Percentiles rank a stretch among this genome's conserved stretches.
Evolutionary conservation across 2,797 vertebrate species (phyloP).

Genomic region (Schizopygopsis pylzovi): DNA sequence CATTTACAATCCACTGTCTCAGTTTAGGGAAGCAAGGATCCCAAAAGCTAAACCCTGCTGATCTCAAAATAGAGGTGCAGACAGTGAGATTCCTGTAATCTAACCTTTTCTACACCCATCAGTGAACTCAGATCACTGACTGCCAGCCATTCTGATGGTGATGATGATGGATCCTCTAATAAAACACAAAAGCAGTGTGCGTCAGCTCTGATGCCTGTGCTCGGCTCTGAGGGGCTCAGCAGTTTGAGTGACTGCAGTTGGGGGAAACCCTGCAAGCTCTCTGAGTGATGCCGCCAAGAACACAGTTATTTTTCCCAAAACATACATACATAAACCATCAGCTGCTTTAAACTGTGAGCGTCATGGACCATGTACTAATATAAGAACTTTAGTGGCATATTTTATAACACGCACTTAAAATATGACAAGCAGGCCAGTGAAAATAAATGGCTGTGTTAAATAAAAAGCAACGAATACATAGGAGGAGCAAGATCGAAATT

Average conservation of each 20-base stretch:
- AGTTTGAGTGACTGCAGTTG: slow-evolving; percentile 66
- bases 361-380: not conserved
- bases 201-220: slow-evolving; percentile 62
- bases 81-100: slow-evolving; percentile 65
- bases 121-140: slow-evolving; percentile 65
- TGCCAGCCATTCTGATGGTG: slow-evolving; percentile 62
- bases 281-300: slow-evolving; percentile 58
- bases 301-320: slow-evolving; percentile 63
- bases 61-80: slow-evolving; percentile 27
- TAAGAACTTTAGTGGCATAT: slow-evolving; percentile 3
- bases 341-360: slow-evolving; percentile 51
- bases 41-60: slow-evolving; percentile 31
- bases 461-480: not conserved
- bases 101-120: slow-evolving; percentile 60
- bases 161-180: slow-evolving; percentile 53
- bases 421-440: slow-evolving; percentile 5
- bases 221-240: slow-evolving; percentile 64
- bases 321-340: slow-evolving; percentile 49
- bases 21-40: slow-evolving; percentile 1
- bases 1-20: slow-evolving; percentile 26
- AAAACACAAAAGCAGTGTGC: slow-evolving; percentile 59
- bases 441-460: slow-evolving; percentile 24
- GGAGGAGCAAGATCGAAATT: not conserved
- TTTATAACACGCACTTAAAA: not conserved
- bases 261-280: slow-evolving; percentile 57